Conservation (phyloP, 2,797 vertebrate species). For the Sebastes kiyomatsui region DNA sequence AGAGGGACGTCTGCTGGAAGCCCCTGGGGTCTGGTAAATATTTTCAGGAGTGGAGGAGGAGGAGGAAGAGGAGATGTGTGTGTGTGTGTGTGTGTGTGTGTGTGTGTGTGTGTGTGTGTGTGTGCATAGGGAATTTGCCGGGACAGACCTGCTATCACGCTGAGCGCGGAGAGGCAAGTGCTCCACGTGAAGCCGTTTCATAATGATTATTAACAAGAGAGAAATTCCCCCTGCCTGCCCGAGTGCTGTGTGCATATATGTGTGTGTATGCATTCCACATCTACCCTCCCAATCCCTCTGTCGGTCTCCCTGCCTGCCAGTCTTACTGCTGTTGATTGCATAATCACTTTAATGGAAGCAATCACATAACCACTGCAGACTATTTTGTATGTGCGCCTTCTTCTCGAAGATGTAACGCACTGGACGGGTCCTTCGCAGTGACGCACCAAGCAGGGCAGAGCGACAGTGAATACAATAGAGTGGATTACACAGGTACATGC, state of each 20-base stretch:
- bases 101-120: conserved; percentile 2
- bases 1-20: conserved; percentile 43
- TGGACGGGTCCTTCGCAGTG: conserved; percentile 43
- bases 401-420: conserved; percentile 48
- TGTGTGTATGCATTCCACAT: conserved; percentile 23
- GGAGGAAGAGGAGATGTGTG: neutral
- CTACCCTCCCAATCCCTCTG: neutral
- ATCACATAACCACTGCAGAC: conserved; percentile 70
- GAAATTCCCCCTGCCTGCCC: conserved; percentile 60
- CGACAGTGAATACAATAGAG: conserved; percentile 27
- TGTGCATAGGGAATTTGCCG: conserved; percentile 2
- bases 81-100: conserved; percentile 6
- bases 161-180: conserved; percentile 65
- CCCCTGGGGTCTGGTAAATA: conserved; percentile 70
- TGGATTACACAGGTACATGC: conserved; percentile 16
- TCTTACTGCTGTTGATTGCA: conserved; percentile 69
- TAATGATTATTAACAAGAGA: conserved; percentile 80
- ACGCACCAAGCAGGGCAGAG: conserved; percentile 51
- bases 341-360: conserved; percentile 76
- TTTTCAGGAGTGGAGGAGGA: conserved; percentile 50
- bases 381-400: conserved; percentile 43
- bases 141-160: conserved; percentile 64
- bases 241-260: conserved; percentile 30
- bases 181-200: conserved; percentile 72
- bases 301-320: conserved; percentile 21